Base-by-base conservation (phyloP, 1,140 invertebrate species). In the Trichonephila inaurata region DNA sequence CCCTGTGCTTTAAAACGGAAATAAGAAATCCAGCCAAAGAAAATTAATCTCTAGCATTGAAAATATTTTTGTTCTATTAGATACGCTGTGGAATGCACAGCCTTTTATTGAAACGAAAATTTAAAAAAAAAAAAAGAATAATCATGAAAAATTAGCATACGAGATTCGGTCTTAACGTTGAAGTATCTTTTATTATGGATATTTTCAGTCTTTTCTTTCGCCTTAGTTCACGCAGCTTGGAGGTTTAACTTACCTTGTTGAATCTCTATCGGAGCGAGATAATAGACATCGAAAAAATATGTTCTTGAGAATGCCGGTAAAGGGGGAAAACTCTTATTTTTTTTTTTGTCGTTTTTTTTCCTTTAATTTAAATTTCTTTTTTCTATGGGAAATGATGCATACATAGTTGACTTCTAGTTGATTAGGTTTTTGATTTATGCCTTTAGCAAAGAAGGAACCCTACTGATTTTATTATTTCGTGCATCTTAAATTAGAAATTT, bases 331-430 rank as follows among this genome's bases (percentile, higher is more conserved):
- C 12, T 24, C 10, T 40, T 77, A 16, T 10, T 21, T 77, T 40
- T 77, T 28, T 77, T 2, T 5, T 14, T 40, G 72, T 5, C 16
- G 28, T 28, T 14, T 77, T n/a, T 77, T 77, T 77, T 40, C 33
- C 8, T 77, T 77, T 77, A 77, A 77, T 4, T 77, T 77, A 40
- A 77, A 77, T 77, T 77, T 77, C 72, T 77, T n/a, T 28, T 77
- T 64, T 21, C 21, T 64, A n/a, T 64, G 19, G 62, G 16, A 64
- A 18, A 0, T n/a, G 21, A 40, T 77, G n/a, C 72, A 77, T 24
- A 16, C 14, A 77, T 14, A 77, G 12, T 40, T 10, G n/a, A 2
- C 14, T 77, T 77, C 24, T 28, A 24, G 8, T 77, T 77, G 72
- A 77, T 28, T 77, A 77, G 8, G 72, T 77, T 77, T 77, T 24